Evolutionary conservation across 2,797 vertebrate species (phyloP), one percentile per base, ranked within the genome.

Genomic region (Heterohyrax brucei): DNA sequence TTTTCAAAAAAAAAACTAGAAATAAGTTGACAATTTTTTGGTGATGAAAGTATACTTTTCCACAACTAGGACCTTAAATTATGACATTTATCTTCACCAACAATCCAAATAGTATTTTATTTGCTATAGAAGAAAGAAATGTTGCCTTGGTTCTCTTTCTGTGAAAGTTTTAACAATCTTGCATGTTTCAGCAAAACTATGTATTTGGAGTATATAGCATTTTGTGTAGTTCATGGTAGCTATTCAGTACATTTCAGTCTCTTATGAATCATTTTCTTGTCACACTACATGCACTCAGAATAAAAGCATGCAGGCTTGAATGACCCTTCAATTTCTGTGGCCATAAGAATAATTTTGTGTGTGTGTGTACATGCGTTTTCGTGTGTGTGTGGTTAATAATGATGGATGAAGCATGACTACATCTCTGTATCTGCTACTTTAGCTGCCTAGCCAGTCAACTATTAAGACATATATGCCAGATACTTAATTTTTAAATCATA

Each of bases 1-100:
- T 39, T 39, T 39, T 2, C 2, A 39, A 39, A 39, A 39, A 39
- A 39, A 39, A 39, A 3, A 39, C 39, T 3, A 39, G 39, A 39
- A 39, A 39, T 39, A 39, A 19, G 26, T 48, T 73, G 46, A 92
- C 13, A 78, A 79, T 48, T 0, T 56, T 76, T 92, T 78, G 16
- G 33, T 19, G 30, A 79, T 70, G 59, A 84, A 87, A 78, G 12
- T 30, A 22, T 93, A 48, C 22, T 66, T 93, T 94, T 66, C 26
- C 19, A 79, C 7, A 59, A 28, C 46, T 73, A 4, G 24, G 24
- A 30, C 5, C 64, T 89, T 53, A 92, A 64, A 73, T 89, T 48
- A 24, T 61, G 39, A 16, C 46, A 33, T 30, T 75, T 84, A 48
- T 56, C 10, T 72, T 24, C 83, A 85, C 13, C 24, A 64, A 5